phyloP scores from a whole-genome alignment of 2,888 invertebrate species.

The Empis livida region DNA sequence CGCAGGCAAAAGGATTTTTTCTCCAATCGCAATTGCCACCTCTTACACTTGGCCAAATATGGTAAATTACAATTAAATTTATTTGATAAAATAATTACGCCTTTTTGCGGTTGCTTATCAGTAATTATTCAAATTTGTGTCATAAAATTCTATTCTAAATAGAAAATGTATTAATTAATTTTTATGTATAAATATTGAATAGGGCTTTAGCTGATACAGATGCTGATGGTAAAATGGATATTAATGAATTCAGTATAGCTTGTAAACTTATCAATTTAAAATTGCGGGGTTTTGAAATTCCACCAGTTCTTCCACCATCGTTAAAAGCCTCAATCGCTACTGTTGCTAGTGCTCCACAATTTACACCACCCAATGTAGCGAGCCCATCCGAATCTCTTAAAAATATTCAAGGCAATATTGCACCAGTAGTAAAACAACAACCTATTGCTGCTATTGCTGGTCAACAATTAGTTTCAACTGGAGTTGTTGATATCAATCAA shows the following conservation, averaged over 20 bases:
- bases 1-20: slow-evolving; percentile 87
- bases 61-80: slow-evolving; percentile 45
- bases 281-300: slow-evolving; percentile 82
- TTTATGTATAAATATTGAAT: not conserved
- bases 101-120: not conserved
- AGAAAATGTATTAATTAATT: not conserved
- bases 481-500: slow-evolving; percentile 7
- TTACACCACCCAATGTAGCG: slow-evolving; percentile 30
- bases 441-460: slow-evolving; percentile 9
- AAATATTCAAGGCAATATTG: slow-evolving; percentile 12
- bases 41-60: slow-evolving; percentile 82
- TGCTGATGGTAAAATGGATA: slow-evolving; percentile 91
- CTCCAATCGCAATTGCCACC: slow-evolving; percentile 86
- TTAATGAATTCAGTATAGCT: slow-evolving; percentile 94
- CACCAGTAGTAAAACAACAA: slow-evolving; percentile 9
- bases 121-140: not conserved
- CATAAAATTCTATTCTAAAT: not conserved
- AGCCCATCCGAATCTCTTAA: slow-evolving; percentile 31
- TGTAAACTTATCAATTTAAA: slow-evolving; percentile 93
- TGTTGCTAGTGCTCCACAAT: slow-evolving; percentile 36
- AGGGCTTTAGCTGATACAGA: slow-evolving; percentile 89
- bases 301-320: slow-evolving; percentile 68
- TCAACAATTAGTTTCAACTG: slow-evolving; percentile 10
- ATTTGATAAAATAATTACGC: not conserved
- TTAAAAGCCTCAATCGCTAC: slow-evolving; percentile 51